Percentiles rank a stretch among this genome's conserved stretches.
Conservation (phyloP, 1,140 invertebrate genomes). For the Coptotermes formosanus region DNA sequence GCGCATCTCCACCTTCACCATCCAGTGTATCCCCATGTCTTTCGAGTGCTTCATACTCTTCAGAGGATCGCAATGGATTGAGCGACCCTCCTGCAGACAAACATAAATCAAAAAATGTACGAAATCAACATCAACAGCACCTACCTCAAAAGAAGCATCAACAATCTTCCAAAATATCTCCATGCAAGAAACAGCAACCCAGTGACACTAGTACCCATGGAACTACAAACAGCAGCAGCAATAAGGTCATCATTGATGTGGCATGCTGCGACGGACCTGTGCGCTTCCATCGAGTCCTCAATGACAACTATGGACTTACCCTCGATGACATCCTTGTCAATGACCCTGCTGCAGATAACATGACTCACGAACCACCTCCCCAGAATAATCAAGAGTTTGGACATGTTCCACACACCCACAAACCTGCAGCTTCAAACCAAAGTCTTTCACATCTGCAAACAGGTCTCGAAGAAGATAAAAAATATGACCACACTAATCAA, state of each 20-base stretch:
- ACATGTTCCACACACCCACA: not conserved
- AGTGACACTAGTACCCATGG: not conserved
- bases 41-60: not conserved
- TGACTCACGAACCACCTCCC: not conserved
- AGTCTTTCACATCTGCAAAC: not conserved
- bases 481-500: not conserved
- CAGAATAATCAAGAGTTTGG: not conserved
- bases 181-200: constrained; percentile 35
- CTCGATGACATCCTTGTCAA: constrained; percentile 24
- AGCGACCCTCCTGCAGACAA: not conserved
- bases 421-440: not conserved
- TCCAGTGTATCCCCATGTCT: constrained; percentile 30
- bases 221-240: constrained; percentile 20
- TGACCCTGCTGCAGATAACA: not conserved
- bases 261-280: constrained; percentile 87
- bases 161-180: not conserved
- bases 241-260: constrained; percentile 69
- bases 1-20: constrained; percentile 22
- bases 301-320: constrained; percentile 63
- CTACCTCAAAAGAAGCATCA: constrained; percentile 36
- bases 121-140: constrained; percentile 33
- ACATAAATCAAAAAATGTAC: not conserved
- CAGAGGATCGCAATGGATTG: constrained; percentile 27
- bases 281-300: constrained; percentile 73
- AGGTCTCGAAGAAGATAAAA: not conserved